Evolutionary conservation across 2,797 vertebrate genomes (phyloP).

Genomic region (Odontamblyopus lacepedii): DNA sequence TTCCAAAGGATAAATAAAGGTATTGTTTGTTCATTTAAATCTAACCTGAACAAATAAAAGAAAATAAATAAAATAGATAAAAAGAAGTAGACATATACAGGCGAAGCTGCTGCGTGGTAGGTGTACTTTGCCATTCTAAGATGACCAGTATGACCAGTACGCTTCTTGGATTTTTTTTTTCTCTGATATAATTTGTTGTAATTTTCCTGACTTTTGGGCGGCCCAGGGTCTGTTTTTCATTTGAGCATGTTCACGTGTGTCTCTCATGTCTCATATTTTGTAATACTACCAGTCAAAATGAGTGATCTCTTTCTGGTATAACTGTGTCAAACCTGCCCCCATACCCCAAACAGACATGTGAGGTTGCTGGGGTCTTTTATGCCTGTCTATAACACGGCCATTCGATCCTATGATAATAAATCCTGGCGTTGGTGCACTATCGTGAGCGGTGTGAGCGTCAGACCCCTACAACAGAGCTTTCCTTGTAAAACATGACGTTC

Average conservation of each 20-base stretch:
- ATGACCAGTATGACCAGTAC: no score
- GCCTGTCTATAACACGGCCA: conserved; percentile 40
- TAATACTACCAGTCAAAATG: conserved; percentile 16
- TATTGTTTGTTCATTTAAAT: no score
- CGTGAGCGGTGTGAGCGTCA: conserved; percentile 18
- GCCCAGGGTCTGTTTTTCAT: conserved; percentile 18
- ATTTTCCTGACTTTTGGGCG: neutral
- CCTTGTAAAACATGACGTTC: conserved; percentile 64
- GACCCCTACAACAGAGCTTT: conserved; percentile 41
- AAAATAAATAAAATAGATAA: no score
- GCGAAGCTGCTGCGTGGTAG: no score
- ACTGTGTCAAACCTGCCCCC: conserved; percentile 25
- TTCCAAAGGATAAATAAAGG: no score
- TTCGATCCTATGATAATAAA: conserved; percentile 44
- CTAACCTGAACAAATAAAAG: no score
- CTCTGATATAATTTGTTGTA: neutral
- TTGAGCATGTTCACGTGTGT: conserved; percentile 15
- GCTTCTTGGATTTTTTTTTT: neutral
- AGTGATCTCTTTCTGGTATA: conserved; percentile 29
- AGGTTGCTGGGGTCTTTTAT: conserved; percentile 21
- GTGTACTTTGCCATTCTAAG: no score
- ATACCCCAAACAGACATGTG: conserved; percentile 25
- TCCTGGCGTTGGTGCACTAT: conserved; percentile 24
- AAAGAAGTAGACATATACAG: no score
- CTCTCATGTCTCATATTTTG: conserved; percentile 2